phyloP scores from a whole-genome alignment of 2,113 vertebrate genomes.

The Dicaeum eximium region DNA sequence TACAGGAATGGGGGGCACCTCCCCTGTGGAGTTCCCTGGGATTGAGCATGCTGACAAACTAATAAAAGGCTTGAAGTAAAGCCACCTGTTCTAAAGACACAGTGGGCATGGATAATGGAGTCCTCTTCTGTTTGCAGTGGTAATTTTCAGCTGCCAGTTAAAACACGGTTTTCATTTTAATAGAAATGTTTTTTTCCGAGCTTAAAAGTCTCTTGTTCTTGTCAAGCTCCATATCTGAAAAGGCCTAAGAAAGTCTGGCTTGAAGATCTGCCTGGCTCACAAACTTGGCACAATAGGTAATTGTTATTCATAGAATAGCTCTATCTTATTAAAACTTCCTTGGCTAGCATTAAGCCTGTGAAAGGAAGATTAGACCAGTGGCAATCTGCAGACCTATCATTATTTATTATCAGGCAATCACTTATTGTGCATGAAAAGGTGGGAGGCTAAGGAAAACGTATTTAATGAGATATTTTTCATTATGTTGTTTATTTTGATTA shows the following conservation, averaged over 20 bases:
- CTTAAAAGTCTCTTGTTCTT: not conserved
- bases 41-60: not conserved
- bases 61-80: not conserved
- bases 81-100: accelerated
- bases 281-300: not conserved
- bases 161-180: not conserved
- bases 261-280: not conserved
- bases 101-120: not conserved
- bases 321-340: not conserved
- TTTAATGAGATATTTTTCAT: not conserved
- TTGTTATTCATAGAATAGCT: accelerated
- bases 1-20: accelerated
- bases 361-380: not conserved
- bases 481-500: not conserved
- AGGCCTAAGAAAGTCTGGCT: not conserved
- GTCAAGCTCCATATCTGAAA: not conserved
- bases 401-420: not conserved
- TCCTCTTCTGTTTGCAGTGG: not conserved
- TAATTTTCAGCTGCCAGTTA: not conserved
- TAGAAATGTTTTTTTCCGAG: not conserved
- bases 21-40: accelerated
- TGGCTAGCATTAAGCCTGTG: not conserved
- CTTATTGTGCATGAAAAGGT: not conserved
- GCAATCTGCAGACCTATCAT: not conserved
- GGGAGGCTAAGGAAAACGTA: not conserved